Evolutionary conservation across 1,140 invertebrate species (phyloP).

Genomic region (Pararge aegeria): DNA sequence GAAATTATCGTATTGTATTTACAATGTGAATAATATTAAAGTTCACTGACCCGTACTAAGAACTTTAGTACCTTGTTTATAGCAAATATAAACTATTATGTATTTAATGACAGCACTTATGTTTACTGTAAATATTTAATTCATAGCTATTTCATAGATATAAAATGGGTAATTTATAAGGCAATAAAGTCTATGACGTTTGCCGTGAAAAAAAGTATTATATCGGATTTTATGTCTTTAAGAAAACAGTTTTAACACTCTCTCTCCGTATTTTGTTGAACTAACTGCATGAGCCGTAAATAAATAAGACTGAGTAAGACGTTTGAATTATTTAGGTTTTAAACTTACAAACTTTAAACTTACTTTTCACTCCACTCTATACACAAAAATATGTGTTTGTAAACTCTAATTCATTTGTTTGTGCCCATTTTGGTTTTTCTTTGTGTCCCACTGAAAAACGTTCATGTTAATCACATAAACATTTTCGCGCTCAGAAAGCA

Average conservation of each 20-base stretch:
- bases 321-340: no score
- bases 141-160: neutral
- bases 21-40: conserved; percentile 23
- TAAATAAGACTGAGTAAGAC: no score
- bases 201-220: neutral
- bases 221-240: neutral
- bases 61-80: conserved; percentile 13
- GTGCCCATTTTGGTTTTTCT: no score
- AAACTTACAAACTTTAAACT: no score
- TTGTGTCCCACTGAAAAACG: no score
- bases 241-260: neutral
- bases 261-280: no score
- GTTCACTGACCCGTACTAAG: conserved; percentile 15
- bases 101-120: conserved; percentile 5
- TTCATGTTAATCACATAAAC: no score
- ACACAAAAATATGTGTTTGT: no score
- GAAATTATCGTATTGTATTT: conserved; percentile 24
- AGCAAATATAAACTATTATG: conserved; percentile 12
- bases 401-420: no score
- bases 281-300: no score
- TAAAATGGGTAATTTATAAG: conserved; percentile 3
- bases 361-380: no score
- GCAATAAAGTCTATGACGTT: neutral
- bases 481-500: no score
- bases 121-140: conserved; percentile 7